Evolutionary conservation across 2,888 invertebrate species (phyloP).

Genomic region (Tiliacea aurago): DNA sequence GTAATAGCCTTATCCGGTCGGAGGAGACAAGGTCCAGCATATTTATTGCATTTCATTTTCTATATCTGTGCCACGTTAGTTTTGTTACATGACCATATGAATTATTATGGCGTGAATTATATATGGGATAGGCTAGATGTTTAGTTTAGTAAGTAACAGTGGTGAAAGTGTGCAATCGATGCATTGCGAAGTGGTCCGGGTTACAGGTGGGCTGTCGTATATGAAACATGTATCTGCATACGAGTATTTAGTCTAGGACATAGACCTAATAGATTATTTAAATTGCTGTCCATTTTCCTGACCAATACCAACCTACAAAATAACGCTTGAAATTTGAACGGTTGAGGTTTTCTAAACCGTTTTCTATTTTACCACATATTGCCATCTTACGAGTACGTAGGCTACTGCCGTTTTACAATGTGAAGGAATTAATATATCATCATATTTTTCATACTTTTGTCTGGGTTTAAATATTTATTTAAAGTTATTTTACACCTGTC

Average conservation of each 20-base stretch:
- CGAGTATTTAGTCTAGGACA: conserved; percentile 29
- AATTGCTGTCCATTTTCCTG: conserved; percentile 23
- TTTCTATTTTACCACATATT: neutral
- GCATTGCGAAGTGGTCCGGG: conserved; percentile 47
- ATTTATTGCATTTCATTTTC: conserved; percentile 52
- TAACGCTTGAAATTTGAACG: neutral
- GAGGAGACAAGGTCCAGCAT: conserved; percentile 43
- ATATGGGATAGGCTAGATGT: conserved; percentile 52
- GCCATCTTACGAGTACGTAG: neutral
- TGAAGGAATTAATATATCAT: too few species aligned
- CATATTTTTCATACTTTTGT: too few species aligned
- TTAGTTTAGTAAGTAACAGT: conserved; percentile 53
- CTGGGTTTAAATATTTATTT: too few species aligned
- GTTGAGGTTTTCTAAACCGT: neutral
- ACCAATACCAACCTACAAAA: neutral
- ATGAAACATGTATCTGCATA: conserved; percentile 56
- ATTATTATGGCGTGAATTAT: conserved; percentile 45
- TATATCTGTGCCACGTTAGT: conserved; percentile 45
- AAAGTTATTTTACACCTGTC: too few species aligned
- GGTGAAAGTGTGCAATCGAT: conserved; percentile 61
- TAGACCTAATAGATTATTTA: conserved; percentile 32
- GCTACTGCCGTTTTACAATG: too few species aligned
- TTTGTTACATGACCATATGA: conserved; percentile 57
- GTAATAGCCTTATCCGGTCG: conserved; percentile 47
- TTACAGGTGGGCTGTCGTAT: conserved; percentile 52